Evolutionary conservation across 2,797 vertebrate genomes (phyloP), one percentile per base, ranked within the genome.

Genomic region (Picus viridis): DNA sequence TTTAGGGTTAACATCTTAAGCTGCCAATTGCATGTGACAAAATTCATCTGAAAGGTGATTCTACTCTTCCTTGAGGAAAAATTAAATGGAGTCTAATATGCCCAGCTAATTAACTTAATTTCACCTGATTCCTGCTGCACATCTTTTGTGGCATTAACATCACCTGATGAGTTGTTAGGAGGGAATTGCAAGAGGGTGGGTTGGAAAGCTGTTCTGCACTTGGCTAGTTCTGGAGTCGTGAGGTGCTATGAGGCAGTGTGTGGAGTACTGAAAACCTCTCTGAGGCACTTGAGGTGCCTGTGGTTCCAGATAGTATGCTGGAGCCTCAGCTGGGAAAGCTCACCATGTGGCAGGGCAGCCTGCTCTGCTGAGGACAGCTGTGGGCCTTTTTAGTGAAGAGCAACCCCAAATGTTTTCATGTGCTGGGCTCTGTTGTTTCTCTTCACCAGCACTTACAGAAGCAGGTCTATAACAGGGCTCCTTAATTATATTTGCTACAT

Each of bases 221-320:
- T 45, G 12, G 32, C 16, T 36, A 1, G 24, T 8, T 77, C 6
- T 2, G 2, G 4, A 64, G 45, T 23, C 0, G 0, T 20, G 65
- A 64, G 58, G 24, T 32, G 56, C 71, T 78, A 26, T 5, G 58
- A 47, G 36, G 39, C 39, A 57, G 76, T 15, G 27, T 0, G 0
- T 30, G 58, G 32, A 63, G 30, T 5, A 1, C 17, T 56, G 70
- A 53, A 30, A 83, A 18, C 24, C 39, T 8, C 41, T 26, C 32
- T 47, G 65, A 22, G 71, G 27, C 2, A 1, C 56, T 12, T 14
- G n/a, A 17, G 29, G 15, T 49, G 30, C 30, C 23, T 19, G 0
- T 0, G 0, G 43, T 41, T 56, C 22, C 45, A 26, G 54, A 4
- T 9, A 36, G 11, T 0, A 0, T 32, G 53, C 22, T 32, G 23